Base-by-base conservation (phyloP, 92 coral and sea anemone species). In the Zoanthus sociatus region DNA sequence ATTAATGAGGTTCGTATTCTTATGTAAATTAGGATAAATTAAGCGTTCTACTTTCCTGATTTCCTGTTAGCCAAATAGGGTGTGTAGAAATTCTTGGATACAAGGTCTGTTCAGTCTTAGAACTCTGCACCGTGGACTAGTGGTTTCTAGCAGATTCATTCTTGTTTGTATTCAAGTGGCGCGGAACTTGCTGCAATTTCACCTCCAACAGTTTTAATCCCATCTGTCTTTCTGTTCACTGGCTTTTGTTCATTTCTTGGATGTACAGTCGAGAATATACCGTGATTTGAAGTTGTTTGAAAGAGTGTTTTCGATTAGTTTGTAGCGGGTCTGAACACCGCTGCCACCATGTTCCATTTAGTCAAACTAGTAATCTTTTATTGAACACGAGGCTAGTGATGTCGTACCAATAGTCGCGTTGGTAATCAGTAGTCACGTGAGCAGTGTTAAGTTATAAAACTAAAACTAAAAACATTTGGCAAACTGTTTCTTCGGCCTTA, bases 161-260 rank as follows among this genome's bases (percentile, higher is more conserved):
- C 4, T 37, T 37, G 2, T 37, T 37, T 37, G 42, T 4, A 37
- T 0, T 47, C 63, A 61, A 75, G 77, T 73, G 55, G 55, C 32
- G 77, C 77, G 54, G 44, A 75, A 75, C 33, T n/a, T 75, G 63
- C 78, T 75, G 42, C 78, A 1, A 75, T 75, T 75, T 75, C 15
- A 42, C 32, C 78, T 47, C 78, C 78, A 46, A 21, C 78, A 32
- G 78, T n/a, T 32, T 47, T 13, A 10, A 17, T 75, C 18, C 78
- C 50, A 50, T 75, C 77, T 42, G 77, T 72, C 26, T 32, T 44
- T 74, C 78, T 74, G 61, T 74, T 74, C 60, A 74, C 78, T 74
- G 78, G 78, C 78, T 44, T 54, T 73, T 73, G 77, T 73, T 73
- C 77, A 54, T 73, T 73, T 73, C 77, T 73, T 73, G 77, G 78